Evolutionary conservation across 2,888 invertebrate species (phyloP).

Genomic region (Gortyna flavago): DNA sequence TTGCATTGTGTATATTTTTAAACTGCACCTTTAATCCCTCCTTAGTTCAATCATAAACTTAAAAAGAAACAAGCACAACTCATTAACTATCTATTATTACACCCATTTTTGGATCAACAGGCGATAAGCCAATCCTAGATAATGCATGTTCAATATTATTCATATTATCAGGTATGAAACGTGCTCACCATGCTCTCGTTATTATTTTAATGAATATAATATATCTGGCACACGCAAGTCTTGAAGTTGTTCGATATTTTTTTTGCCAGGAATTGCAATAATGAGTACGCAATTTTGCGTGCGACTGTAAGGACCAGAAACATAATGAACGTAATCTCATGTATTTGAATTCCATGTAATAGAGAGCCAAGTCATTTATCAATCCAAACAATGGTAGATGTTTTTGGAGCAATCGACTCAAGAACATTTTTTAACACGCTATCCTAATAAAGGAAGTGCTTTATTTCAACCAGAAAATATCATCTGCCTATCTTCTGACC

Average conservation of each 20-base stretch:
- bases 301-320: background rate
- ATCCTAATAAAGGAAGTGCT: background rate
- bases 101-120: conserved; percentile 44
- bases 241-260: conserved; percentile 16
- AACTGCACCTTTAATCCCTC: conserved; percentile 11
- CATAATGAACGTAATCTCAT: background rate
- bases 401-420: background rate
- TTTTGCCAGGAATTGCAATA: conserved; percentile 21
- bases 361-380: background rate
- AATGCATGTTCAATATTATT: conserved; percentile 41
- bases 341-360: background rate
- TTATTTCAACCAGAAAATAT: background rate
- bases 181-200: conserved; percentile 17
- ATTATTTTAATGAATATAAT: conserved; percentile 32
- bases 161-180: conserved; percentile 37
- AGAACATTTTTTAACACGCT: background rate
- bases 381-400: background rate
- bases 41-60: conserved; percentile 12
- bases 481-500: background rate
- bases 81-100: conserved; percentile 12
- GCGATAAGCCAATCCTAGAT: conserved; percentile 42
- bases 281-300: background rate
- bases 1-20: background rate
- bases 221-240: conserved; percentile 7
- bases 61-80: conserved; percentile 19